These are phyloP conservation scores for Vultur gryphus DNA, from an alignment of 2,797 vertebrate species.

Conservation along the genomic window DNA sequence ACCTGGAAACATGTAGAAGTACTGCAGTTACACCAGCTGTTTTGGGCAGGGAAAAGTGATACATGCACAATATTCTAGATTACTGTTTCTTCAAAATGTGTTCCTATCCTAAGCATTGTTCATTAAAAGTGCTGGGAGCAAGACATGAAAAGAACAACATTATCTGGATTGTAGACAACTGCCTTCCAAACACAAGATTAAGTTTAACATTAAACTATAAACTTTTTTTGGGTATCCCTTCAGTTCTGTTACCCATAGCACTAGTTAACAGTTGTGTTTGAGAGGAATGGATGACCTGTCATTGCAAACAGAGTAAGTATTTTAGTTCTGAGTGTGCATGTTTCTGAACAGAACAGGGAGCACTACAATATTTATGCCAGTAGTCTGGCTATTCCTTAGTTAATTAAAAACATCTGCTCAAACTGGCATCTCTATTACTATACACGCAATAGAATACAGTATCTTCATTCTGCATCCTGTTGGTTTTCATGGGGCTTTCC, in stretches of 20 bases:
- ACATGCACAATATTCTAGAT: neutral
- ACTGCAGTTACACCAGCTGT: neutral
- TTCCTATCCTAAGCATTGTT: neutral
- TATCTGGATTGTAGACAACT: neutral
- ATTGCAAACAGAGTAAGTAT: neutral
- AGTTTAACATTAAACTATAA: neutral
- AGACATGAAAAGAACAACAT: neutral
- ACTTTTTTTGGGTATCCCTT: neutral
- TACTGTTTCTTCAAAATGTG: neutral
- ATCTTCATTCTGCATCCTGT: neutral
- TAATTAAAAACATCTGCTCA: neutral
- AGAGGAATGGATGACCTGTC: neutral
- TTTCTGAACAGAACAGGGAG: neutral
- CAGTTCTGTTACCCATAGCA: neutral
- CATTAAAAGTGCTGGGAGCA: neutral
- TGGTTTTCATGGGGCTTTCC: neutral
- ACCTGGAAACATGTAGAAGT: neutral
- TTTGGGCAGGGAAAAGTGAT: neutral
- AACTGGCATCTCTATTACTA: neutral
- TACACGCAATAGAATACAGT: neutral
- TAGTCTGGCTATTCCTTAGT: neutral
- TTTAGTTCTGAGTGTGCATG: neutral
- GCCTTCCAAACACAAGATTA: neutral
- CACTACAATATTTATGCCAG: neutral
- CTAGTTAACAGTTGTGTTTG: neutral